Percentiles rank a stretch among this genome's conserved stretches.
phyloP scores from a whole-genome alignment of 2,113 vertebrate genomes.

The Neodon shergylaensis region DNA sequence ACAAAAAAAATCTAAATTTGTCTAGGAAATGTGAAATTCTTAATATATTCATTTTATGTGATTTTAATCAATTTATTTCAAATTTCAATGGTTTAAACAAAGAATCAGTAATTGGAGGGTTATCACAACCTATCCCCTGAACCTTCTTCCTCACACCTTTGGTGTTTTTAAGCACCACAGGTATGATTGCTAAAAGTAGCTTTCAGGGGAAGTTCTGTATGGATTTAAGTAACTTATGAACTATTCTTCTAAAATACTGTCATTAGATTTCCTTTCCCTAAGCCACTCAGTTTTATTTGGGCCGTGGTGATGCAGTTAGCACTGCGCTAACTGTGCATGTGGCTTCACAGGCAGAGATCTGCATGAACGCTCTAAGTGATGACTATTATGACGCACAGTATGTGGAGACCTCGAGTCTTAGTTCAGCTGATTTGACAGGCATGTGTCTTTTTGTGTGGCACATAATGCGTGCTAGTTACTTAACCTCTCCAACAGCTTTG shows the following conservation, averaged over 20 bases:
- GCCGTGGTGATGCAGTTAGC: background rate
- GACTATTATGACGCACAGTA: background rate
- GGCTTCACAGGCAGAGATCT: background rate
- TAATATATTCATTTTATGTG: background rate
- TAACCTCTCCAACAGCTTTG: background rate
- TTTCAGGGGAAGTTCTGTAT: background rate
- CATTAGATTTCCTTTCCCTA: background rate
- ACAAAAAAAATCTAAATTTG: background rate
- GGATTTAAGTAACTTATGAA: slow-evolving; percentile 3
- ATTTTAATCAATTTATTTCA: slow-evolving; percentile 11
- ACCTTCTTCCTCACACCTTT: background rate
- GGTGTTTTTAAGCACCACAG: background rate
- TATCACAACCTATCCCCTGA: background rate
- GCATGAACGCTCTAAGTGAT: background rate
- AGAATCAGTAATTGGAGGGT: background rate
- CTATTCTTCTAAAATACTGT: background rate
- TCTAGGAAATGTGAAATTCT: slow-evolving; percentile 3
- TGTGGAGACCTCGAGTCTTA: background rate
- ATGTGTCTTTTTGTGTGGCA: background rate
- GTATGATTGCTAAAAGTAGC: background rate
- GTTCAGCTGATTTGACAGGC: background rate
- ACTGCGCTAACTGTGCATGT: background rate
- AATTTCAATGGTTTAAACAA: slow-evolving; percentile 33
- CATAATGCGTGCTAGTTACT: background rate
- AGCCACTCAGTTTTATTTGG: background rate